Evolutionary conservation across 2,797 vertebrate species (phyloP).

Genomic region (Salarias fasciatus): DNA sequence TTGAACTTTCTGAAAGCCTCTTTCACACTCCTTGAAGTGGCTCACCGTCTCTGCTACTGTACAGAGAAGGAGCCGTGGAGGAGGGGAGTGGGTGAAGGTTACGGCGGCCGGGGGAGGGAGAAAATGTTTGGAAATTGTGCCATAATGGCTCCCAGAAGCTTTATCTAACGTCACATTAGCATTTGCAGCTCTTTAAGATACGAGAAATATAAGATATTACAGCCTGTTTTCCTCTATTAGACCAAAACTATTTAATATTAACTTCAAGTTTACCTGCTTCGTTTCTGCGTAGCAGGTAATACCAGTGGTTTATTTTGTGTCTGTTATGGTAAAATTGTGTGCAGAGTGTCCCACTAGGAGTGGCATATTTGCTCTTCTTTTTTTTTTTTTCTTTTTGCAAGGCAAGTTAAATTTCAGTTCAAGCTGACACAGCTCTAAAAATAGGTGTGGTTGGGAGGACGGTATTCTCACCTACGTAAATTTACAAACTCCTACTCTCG

Average conservation of each 20-base stretch:
- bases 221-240: neutral
- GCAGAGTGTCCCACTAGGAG: constrained; percentile 26
- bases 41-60: constrained; percentile 78
- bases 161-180: too few species aligned
- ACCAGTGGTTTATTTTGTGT: constrained; percentile 35
- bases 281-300: constrained; percentile 11
- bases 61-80: constrained; percentile 49
- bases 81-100: constrained; percentile 40
- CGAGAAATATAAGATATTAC: too few species aligned
- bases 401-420: constrained; percentile 50
- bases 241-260: too few species aligned
- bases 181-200: too few species aligned
- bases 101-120: neutral
- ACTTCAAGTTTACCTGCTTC: constrained; percentile 24
- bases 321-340: constrained; percentile 44
- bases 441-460: constrained; percentile 77
- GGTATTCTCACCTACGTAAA: constrained; percentile 65
- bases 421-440: constrained; percentile 70
- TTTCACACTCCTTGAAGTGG: constrained; percentile 79
- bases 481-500: constrained; percentile 51
- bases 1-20: constrained; percentile 32
- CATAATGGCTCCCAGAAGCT: too few species aligned
- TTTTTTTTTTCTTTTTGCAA: constrained; percentile 14
- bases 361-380: constrained; percentile 11
- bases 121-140: constrained; percentile 29